These are phyloP conservation scores for Scatophagus argus DNA, from an alignment of 2,113 vertebrate species.

Conservation along the genomic window DNA sequence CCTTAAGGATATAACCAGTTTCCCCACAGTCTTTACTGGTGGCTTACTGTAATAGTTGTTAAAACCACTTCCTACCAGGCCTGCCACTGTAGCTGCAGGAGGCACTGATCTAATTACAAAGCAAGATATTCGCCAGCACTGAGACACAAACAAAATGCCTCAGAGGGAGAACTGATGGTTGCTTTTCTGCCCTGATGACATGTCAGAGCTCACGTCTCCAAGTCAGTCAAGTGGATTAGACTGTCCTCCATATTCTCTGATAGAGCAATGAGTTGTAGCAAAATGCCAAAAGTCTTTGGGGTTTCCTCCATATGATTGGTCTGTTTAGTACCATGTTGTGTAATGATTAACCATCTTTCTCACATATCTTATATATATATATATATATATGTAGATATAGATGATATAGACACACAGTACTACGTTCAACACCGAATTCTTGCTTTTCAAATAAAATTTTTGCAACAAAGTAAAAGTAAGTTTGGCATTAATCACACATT, in stretches of 20 bases:
- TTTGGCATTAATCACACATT: neutral
- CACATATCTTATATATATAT: neutral
- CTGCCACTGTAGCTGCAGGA: conserved; percentile 27
- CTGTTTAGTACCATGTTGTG: neutral
- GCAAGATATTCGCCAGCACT: conserved; percentile 4
- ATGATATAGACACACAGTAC: neutral
- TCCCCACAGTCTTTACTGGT: conserved; percentile 43
- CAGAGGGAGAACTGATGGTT: neutral
- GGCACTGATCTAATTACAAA: conserved; percentile 53
- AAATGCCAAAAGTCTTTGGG: neutral
- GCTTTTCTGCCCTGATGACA: neutral
- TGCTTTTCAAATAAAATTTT: neutral
- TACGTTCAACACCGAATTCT: neutral
- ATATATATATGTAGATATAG: neutral
- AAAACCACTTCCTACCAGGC: conserved; percentile 50
- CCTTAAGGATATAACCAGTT: conserved; percentile 29
- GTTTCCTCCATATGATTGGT: neutral
- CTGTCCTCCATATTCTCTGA: neutral
- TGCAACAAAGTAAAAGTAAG: neutral
- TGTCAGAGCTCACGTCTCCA: neutral
- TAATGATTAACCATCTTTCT: neutral
- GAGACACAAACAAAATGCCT: conserved; percentile 2
- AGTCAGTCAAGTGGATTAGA: neutral
- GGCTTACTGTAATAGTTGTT: conserved; percentile 49
- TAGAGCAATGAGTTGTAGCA: neutral